These are phyloP conservation scores for Phaethon lepturus DNA, from an alignment of 2,113 vertebrate genomes.

Conservation along the genomic window DNA sequence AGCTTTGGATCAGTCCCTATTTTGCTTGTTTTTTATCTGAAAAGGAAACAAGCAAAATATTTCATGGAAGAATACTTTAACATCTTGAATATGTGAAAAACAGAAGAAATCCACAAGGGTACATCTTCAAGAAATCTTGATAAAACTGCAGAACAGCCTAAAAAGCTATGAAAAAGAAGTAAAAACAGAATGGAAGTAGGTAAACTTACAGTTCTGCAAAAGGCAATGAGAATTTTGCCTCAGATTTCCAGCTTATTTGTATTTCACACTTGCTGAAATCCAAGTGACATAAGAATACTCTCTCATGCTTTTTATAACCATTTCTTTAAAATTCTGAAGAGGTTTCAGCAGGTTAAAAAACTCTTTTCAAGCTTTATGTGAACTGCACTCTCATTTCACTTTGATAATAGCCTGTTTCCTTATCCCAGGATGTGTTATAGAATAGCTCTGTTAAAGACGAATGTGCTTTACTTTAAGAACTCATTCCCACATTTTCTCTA, in stretches of 20 bases:
- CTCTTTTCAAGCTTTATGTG: neutral
- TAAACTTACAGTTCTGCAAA: neutral
- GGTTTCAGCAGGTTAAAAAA: neutral
- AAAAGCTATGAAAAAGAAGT: neutral
- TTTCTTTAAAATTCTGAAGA: neutral
- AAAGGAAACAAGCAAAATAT: neutral
- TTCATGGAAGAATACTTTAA: neutral
- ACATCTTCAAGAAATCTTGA: neutral
- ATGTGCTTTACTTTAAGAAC: neutral
- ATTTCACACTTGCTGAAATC: neutral
- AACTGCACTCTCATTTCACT: neutral
- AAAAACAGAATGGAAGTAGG: neutral
- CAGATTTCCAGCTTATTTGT: neutral
- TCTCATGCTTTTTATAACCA: neutral
- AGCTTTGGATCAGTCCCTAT: neutral
- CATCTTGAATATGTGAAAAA: neutral
- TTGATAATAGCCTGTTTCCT: neutral
- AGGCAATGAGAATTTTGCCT: neutral
- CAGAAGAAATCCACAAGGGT: neutral
- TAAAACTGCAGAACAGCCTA: neutral
- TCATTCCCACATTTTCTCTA: neutral
- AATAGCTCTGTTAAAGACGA: neutral
- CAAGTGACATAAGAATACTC: neutral
- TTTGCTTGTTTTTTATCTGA: neutral
- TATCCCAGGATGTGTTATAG: neutral